Base-by-base conservation (phyloP, 2,113 vertebrate species). In the Elachura formosa region DNA sequence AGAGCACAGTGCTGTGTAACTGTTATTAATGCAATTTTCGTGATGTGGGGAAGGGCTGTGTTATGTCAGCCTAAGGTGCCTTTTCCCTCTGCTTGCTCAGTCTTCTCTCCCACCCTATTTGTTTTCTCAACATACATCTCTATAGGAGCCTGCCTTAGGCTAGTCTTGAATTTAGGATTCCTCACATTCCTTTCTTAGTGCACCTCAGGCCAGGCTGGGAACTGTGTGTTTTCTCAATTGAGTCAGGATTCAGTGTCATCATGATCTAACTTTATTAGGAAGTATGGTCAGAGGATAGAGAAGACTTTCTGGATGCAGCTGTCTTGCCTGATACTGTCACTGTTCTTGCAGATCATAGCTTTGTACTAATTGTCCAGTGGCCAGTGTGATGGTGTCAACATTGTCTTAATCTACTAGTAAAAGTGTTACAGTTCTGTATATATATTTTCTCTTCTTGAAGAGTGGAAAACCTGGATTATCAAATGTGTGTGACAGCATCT, bases 21-120 rank as follows among this genome's bases (percentile, higher is more conserved):
- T 38, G 13, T n/a, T 43, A 17, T 15, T 67, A 33, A 63, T 29
- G 58, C 15, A 31, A 6, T 45, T 72, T 80, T 52, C 40, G 6
- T 66, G 3, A 38, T 4, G 3, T 25, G 10, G 14, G 12, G 24
- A 36, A 3, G 22, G 13, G 5, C 0, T 71, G 14, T 66, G 6
- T 61, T 75, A 7, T 45, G 14, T 71, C 10, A 5, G 12, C 33
- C 8, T 40, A 25, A 36, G 36, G 10, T 36, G 8, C 17, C 31
- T 76, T 68, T 54, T 41, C 4, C 15, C 13, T 83, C 25, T 45
- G 5, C 12, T 64, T 13, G n/a, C 20, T 36, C 8, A 31, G 14
- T 52, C 14, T 56, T 79, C 38, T 81, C 8, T 55, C 45, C 43
- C 68, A 8, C 23, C 12, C 22, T 58, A 1, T 66, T 40, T 11